Percentiles rank a stretch among this genome's conserved stretches.
Conservation (phyloP, 1,140 invertebrate genomes). For the Hypsibius dujardini region DNA sequence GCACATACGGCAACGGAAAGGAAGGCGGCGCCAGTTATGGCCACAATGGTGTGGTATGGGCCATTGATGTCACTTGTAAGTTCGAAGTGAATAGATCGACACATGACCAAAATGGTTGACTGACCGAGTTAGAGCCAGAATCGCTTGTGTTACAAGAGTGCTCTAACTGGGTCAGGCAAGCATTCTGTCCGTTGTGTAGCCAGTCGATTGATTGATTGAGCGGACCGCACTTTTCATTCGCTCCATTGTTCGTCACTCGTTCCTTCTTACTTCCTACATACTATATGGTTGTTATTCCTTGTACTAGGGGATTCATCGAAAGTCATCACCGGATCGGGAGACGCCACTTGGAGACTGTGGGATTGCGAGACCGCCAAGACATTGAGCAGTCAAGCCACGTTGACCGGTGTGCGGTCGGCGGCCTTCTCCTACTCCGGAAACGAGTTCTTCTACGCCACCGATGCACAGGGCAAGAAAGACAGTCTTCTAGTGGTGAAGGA, state of each 20-base stretch:
- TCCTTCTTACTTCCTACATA: too few species aligned
- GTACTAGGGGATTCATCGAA: slow-evolving; percentile 54
- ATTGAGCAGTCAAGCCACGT: slow-evolving; percentile 36
- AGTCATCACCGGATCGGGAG: slow-evolving; percentile 79
- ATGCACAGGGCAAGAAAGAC: slow-evolving; percentile 40
- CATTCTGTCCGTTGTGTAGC: too few species aligned
- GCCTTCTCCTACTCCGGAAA: slow-evolving; percentile 82
- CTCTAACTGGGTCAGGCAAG: too few species aligned
- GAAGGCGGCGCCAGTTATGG: slow-evolving; percentile 37
- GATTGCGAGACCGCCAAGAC: slow-evolving; percentile 56
- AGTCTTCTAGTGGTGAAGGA: not conserved
- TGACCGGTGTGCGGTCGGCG: slow-evolving; percentile 73
- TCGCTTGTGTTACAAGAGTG: too few species aligned
- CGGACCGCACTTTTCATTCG: too few species aligned
- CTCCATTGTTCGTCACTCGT: too few species aligned
- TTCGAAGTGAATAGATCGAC: slow-evolving; percentile 30
- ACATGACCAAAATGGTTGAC: too few species aligned
- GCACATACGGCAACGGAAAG: slow-evolving; percentile 55
- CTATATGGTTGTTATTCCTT: not conserved
- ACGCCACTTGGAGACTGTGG: slow-evolving; percentile 70
- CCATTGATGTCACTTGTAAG: slow-evolving; percentile 65
- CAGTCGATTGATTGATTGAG: too few species aligned
- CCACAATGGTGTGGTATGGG: slow-evolving; percentile 91
- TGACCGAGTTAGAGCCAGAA: too few species aligned
- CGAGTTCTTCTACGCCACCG: slow-evolving; percentile 75